Percentiles rank a stretch among this genome's conserved stretches.
Evolutionary conservation across 2,888 invertebrate species (phyloP).

Genomic region (Girardia tigrina): DNA sequence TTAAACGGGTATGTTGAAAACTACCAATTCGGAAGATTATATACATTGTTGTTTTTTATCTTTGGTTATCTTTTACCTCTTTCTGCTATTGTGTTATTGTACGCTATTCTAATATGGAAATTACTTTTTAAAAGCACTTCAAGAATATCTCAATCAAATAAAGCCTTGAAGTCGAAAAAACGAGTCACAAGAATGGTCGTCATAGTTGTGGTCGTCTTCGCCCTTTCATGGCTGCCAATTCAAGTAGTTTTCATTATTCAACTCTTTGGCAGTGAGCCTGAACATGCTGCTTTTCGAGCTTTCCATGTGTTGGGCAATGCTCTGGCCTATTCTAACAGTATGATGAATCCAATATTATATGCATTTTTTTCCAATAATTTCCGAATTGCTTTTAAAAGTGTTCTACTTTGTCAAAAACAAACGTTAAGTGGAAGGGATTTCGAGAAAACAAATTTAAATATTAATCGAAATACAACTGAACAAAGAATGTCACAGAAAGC

Average conservation of each 20-base stretch:
- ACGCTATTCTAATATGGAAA: constrained; percentile 72
- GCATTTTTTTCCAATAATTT: constrained; percentile 86
- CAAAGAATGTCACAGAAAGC: background rate
- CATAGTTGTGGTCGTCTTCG: constrained; percentile 76
- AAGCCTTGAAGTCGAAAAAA: constrained; percentile 68
- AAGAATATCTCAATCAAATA: constrained; percentile 58
- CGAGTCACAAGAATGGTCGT: constrained; percentile 80
- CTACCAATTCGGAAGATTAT: background rate
- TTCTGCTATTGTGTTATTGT: constrained; percentile 69
- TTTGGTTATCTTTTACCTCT: constrained; percentile 59
- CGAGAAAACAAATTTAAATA: background rate
- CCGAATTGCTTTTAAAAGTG: constrained; percentile 62
- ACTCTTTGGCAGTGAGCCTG: constrained; percentile 57
- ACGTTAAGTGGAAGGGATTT: background rate
- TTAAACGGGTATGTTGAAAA: background rate
- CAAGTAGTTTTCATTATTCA: constrained; percentile 61
- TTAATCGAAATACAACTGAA: background rate
- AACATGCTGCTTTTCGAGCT: constrained; percentile 50
- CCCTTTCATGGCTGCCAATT: constrained; percentile 82
- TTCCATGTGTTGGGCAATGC: constrained; percentile 46
- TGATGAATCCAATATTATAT: constrained; percentile 82
- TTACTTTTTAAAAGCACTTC: constrained; percentile 66
- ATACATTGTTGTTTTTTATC: constrained; percentile 26
- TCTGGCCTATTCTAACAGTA: constrained; percentile 75
- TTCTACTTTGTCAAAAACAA: background rate